These are phyloP conservation scores for Habropoda laboriosa DNA, from an alignment of 1,140 invertebrate species.

Conservation along the genomic window DNA sequence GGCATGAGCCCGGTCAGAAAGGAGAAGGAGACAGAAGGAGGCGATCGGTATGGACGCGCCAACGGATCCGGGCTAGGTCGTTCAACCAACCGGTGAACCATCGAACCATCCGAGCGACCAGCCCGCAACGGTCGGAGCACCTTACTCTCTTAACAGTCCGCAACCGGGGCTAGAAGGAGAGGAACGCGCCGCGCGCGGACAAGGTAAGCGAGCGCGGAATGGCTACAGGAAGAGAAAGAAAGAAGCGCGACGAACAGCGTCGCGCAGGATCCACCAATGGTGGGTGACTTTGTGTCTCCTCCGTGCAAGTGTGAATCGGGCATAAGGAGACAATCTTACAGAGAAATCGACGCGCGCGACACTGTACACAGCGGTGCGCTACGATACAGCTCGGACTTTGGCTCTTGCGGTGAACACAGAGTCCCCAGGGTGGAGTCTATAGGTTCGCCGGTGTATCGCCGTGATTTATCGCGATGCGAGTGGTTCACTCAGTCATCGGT, in stretches of 20 bases:
- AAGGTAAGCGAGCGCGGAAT: not conserved
- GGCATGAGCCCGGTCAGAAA: constrained; percentile 47
- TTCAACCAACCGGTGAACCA: constrained; percentile 69
- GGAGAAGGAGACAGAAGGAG: constrained; percentile 63
- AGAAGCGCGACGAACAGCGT: constrained; percentile 34
- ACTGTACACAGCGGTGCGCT: not conserved
- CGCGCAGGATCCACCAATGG: constrained; percentile 39
- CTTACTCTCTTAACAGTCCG: constrained; percentile 68
- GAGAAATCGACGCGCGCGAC: constrained; percentile 60
- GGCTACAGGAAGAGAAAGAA: constrained; percentile 4
- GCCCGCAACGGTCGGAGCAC: constrained; percentile 60
- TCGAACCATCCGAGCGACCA: constrained; percentile 63
- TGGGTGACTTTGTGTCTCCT: constrained; percentile 46
- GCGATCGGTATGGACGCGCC: constrained; percentile 67
- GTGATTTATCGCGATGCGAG: constrained; percentile 4
- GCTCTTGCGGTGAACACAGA: too few species aligned
- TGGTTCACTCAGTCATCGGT: constrained; percentile 3
- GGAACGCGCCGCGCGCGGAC: not conserved
- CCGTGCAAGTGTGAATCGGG: constrained; percentile 49
- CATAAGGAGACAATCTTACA: constrained; percentile 54
- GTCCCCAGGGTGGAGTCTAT: constrained; percentile 37
- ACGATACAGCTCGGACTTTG: not conserved
- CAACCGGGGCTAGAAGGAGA: constrained; percentile 32
- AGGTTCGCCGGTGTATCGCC: constrained; percentile 41
- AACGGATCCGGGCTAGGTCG: constrained; percentile 71